Conservation (phyloP, 2,888 invertebrate genomes). For the Didymodactylos carnosus region DNA sequence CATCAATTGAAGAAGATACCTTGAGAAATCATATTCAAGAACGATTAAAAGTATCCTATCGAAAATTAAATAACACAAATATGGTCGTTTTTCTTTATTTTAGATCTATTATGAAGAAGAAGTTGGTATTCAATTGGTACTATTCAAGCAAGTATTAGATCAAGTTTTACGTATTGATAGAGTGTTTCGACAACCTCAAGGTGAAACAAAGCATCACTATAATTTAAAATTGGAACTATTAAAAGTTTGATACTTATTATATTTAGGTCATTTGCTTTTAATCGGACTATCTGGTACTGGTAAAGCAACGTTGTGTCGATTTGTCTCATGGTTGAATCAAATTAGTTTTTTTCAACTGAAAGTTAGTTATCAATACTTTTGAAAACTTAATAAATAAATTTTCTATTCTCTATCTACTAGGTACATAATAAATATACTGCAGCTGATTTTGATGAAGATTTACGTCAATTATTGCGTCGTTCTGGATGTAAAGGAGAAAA, state of each 20-base stretch:
- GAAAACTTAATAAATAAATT: too few species aligned
- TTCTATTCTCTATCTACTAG: slow-evolving; percentile 30
- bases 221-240: too few species aligned
- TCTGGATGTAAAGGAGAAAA: slow-evolving; percentile 61
- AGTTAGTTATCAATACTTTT: too few species aligned
- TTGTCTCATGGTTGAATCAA: slow-evolving; percentile 99
- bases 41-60: slow-evolving; percentile 69
- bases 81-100: neutral
- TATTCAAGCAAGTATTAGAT: slow-evolving; percentile 95
- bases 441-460: slow-evolving; percentile 94
- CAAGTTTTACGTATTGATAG: slow-evolving; percentile 94
- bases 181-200: slow-evolving; percentile 96
- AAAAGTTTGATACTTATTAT: too few species aligned
- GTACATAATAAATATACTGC: slow-evolving; percentile 97
- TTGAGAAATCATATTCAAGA: slow-evolving; percentile 88
- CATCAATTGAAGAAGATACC: slow-evolving; percentile 81
- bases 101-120: slow-evolving; percentile 88
- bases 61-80: neutral
- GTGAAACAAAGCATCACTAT: too few species aligned
- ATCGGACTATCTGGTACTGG: slow-evolving; percentile 98
- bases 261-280: slow-evolving; percentile 76
- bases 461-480: slow-evolving; percentile 46
- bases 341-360: slow-evolving; percentile 96
- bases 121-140: slow-evolving; percentile 81
- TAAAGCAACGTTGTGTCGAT: slow-evolving; percentile 91